These are phyloP conservation scores for Acanthisitta chloris DNA, from an alignment of 2,113 vertebrate species.

Conservation along the genomic window DNA sequence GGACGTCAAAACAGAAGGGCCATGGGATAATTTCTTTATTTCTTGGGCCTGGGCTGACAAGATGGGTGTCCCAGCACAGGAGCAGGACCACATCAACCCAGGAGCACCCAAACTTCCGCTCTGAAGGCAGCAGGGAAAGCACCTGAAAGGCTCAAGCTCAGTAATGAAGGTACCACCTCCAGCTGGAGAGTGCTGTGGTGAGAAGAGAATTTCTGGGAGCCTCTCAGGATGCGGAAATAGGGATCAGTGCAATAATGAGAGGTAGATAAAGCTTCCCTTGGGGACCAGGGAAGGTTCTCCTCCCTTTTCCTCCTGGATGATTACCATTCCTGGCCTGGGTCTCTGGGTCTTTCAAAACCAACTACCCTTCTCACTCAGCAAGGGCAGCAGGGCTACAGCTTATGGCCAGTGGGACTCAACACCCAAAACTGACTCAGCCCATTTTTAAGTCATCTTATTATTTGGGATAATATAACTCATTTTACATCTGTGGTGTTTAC, in stretches of 20 bases:
- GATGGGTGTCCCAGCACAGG: rapidly evolving
- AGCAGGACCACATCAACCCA: neutral
- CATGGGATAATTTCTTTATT: neutral
- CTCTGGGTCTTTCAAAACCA: neutral
- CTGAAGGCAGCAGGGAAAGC: neutral
- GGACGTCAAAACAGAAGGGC: neutral
- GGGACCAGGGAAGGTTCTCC: neutral
- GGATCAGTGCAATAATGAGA: neutral
- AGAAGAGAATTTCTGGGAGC: neutral
- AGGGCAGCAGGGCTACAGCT: neutral
- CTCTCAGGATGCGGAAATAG: neutral
- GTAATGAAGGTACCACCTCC: rapidly evolving
- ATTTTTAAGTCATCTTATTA: neutral
- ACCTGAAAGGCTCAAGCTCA: neutral
- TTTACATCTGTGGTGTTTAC: rapidly evolving
- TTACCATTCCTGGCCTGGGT: neutral
- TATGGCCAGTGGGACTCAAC: neutral
- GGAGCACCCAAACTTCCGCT: neutral
- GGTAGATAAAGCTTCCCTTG: neutral
- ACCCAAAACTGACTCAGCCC: neutral
- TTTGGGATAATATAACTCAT: neutral
- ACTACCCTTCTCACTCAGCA: neutral
- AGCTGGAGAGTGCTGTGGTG: neutral
- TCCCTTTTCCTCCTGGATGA: neutral
- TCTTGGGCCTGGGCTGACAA: neutral